Base-by-base conservation (phyloP, 1,140 invertebrate species). In the Liolophura sinensis region DNA sequence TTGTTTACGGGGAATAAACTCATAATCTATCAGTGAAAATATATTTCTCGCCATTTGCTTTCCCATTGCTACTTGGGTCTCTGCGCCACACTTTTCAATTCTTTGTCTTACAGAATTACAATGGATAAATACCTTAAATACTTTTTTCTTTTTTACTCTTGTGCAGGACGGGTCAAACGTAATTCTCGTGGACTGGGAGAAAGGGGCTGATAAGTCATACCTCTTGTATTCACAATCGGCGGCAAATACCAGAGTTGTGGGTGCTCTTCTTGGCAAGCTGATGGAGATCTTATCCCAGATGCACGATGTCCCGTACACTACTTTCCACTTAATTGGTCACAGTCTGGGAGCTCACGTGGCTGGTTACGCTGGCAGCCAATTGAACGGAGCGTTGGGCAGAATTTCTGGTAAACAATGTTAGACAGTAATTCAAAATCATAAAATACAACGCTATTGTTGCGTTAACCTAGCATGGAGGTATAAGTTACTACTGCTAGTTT, bases 121-220 rank as follows among this genome's bases (percentile, higher is more conserved):
- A 40, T 40, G 9, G 3, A 40, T 9, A 40, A 40, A 40, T 40
- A 40, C 9, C 31, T 40, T 40, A 5, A 5, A 5, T 40, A 5
- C 9, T 9, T 40, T 40, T 40, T 40, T 20, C 11, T 50, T 54
- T 64, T 22, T 60, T 18, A n/a, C 49, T 48, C 59, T 61, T 14
- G 3, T 40, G 31, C 60, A 76, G 69, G 92, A 92, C 84, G 90
- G 94, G 73, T 91, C 90, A 70, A 94, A 95, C 79, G 90, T 94
- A 0, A 91, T 97, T 54, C 95, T 93, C 77, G 93, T 97, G 7
- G 93, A 97, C 80, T 97, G 95, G 95, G 91, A 92, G 71, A 91
- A 90, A 40, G 95, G 95, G 0, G 94, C 94, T 11, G 89, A 90
- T 0, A 89, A 96, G 75, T 54, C 77, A 55, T 89, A 95, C 73